These are phyloP conservation scores for Platyscapa corneri DNA, from an alignment of 1,140 invertebrate species.

Conservation along the genomic window DNA sequence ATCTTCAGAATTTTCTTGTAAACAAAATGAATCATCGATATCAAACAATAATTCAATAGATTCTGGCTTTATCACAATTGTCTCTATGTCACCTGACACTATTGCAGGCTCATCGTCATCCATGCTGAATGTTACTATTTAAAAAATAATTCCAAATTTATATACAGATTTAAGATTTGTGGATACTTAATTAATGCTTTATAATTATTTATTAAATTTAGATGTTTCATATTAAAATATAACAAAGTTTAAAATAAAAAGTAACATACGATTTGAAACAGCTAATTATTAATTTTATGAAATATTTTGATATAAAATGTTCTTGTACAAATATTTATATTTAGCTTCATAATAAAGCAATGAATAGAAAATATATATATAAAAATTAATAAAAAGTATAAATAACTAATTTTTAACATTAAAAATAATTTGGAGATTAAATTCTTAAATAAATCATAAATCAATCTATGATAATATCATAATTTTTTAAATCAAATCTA, in stretches of 20 bases:
- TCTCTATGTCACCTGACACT: constrained; percentile 52
- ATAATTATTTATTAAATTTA: neutral
- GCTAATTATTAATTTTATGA: neutral
- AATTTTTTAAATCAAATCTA: too few species aligned
- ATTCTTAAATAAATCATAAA: too few species aligned
- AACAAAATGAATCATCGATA: constrained; percentile 32
- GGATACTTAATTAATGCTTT: neutral
- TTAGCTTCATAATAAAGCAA: neutral
- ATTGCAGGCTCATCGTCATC: constrained; percentile 48
- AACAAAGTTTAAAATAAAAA: neutral
- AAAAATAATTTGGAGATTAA: too few species aligned
- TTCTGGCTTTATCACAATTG: constrained; percentile 54
- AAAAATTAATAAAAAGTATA: neutral
- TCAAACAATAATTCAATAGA: constrained; percentile 48
- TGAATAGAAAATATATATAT: neutral
- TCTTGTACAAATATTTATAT: neutral
- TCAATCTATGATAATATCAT: too few species aligned
- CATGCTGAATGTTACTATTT: constrained; percentile 48
- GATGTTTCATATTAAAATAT: neutral
- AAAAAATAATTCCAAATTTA: constrained; percentile 6
- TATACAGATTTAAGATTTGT: neutral
- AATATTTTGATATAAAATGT: neutral
- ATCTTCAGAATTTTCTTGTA: constrained; percentile 27
- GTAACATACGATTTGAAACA: neutral
- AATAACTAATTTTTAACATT: too few species aligned